These are phyloP conservation scores for Cassiopea xamachana DNA, from an alignment of 30 jellyfish, hydroid and myxozoan genomes.

Conservation along the genomic window DNA sequence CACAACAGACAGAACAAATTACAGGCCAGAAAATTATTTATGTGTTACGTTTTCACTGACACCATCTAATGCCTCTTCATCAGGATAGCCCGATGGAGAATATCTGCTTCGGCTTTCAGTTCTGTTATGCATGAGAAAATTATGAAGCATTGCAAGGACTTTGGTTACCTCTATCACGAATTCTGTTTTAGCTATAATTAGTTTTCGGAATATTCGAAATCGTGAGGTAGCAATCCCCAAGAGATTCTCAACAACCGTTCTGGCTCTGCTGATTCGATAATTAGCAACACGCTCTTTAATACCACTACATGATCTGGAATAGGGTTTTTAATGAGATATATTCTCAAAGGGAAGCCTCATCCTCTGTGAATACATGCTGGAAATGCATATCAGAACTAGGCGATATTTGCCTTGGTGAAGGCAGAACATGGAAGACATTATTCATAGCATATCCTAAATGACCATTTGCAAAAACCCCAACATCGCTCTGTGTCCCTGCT, in stretches of 20 bases:
- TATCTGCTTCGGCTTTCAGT: too few species aligned
- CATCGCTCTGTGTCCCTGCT: conserved; percentile 65
- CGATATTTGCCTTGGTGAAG: conserved; percentile 20
- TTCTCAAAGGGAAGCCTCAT: conserved; percentile 67
- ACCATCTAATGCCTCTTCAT: too few species aligned
- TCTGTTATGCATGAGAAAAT: conserved; percentile 31
- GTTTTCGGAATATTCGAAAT: conserved; percentile 56
- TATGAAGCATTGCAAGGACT: conserved; percentile 61
- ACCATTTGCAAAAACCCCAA: conserved; percentile 39
- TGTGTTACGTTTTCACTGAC: too few species aligned
- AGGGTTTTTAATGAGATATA: conserved; percentile 64
- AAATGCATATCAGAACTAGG: conserved; percentile 8
- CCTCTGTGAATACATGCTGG: conserved; percentile 70
- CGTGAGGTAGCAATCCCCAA: conserved; percentile 73
- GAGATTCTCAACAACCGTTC: conserved; percentile 61
- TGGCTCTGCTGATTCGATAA: conserved; percentile 63
- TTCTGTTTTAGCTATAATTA: conserved; percentile 45
- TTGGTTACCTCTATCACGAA: conserved; percentile 31
- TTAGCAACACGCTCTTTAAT: conserved; percentile 24
- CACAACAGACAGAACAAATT: too few species aligned
- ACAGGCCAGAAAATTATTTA: too few species aligned
- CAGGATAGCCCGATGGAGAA: too few species aligned
- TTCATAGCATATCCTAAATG: conserved; percentile 58
- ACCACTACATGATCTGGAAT: conserved; percentile 18
- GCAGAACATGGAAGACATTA: conserved; percentile 9